Conservation (phyloP, 2,888 invertebrate genomes). For the Eledona agricola region DNA sequence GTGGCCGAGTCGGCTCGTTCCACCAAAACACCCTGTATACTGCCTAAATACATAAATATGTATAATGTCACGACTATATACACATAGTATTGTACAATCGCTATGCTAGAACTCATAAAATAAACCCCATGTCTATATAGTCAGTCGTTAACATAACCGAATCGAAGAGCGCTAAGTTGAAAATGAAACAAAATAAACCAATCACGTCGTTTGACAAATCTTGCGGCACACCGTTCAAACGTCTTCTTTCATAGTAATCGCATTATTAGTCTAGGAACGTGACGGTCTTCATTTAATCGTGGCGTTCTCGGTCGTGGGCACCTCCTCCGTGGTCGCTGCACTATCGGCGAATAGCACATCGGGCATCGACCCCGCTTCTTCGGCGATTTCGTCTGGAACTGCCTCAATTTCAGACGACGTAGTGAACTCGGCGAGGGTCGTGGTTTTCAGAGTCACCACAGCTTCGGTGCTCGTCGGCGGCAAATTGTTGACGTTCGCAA, state of each 20-base stretch:
- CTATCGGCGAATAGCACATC: constrained; percentile 60
- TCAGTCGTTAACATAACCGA: constrained; percentile 17
- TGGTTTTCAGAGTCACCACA: constrained; percentile 37
- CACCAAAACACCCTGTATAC: constrained; percentile 22
- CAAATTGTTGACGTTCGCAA: constrained; percentile 56
- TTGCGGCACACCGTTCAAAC: constrained; percentile 30
- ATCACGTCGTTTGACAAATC: constrained; percentile 32
- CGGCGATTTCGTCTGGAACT: constrained; percentile 58
- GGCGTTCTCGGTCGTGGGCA: constrained; percentile 39
- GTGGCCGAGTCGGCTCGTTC: background rate
- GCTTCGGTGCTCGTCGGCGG: constrained; percentile 47
- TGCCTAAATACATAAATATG: constrained; percentile 36
- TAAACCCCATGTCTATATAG: constrained; percentile 26
- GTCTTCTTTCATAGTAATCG: constrained; percentile 24
- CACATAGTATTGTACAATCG: constrained; percentile 40
- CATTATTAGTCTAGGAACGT: constrained; percentile 33
- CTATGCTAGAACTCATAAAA: constrained; percentile 16
- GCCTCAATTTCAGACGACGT: constrained; percentile 51
- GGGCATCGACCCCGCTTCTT: constrained; percentile 55
- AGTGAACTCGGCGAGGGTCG: constrained; percentile 41
- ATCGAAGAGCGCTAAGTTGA: constrained; percentile 22
- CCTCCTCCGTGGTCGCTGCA: constrained; percentile 46
- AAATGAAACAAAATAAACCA: constrained; percentile 27
- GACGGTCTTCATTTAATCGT: constrained; percentile 44
- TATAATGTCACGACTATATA: constrained; percentile 43